Base-by-base conservation (phyloP, 2,888 invertebrate genomes). In the Sminthurinus aureus region DNA sequence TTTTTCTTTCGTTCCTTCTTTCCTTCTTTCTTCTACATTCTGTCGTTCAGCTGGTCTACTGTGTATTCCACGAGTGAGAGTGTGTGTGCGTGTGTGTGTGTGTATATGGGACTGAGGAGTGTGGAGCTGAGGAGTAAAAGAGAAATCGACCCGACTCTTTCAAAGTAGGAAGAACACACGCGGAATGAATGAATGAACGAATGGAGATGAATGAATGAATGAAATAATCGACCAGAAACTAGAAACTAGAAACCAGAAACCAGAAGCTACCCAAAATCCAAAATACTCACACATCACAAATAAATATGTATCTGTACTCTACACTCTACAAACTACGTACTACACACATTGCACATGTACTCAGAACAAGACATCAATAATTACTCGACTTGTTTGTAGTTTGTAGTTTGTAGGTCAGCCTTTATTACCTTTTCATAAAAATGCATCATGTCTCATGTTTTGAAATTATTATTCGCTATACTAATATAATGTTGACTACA, bases 101-200 rank as follows among this genome's bases (percentile, higher is more conserved):
- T 38, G 6, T 38, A 6, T 38, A 38, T 38, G 38, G 1, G 38
- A 4, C 3, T 38, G 38, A 4, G 38, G 1, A 38, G 3, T 38
- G 38, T 38, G 38, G 1, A 6, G 38, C 38, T 38, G 38, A 38
- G 38, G n/a, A 24, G 13, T 22, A 50, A 26, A 83, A 79, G 83
- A 84, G 83, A 84, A 84, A 83, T 67, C 22, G 67, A 22, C 67
- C 11, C 20, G 67, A 67, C 64, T 38, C 64, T 38, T 38, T 38
- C 38, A 38, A 38, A 38, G 38, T 38, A 38, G 3, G 38, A 38
- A 38, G 38, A 38, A 13, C 64, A 64, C 64, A 64, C 67, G 11
- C 20, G 22, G 67, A 67, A 20, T 81, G 81, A 82, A 84, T 84
- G 82, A 85, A 83, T 77, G 85, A 82, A 86, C 82, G 67, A 81